A percentile compares a stretch with the other conserved stretches of the same genome.
phyloP scores from a whole-genome alignment of 1,140 invertebrate genomes.

The Brachionus rubens region DNA sequence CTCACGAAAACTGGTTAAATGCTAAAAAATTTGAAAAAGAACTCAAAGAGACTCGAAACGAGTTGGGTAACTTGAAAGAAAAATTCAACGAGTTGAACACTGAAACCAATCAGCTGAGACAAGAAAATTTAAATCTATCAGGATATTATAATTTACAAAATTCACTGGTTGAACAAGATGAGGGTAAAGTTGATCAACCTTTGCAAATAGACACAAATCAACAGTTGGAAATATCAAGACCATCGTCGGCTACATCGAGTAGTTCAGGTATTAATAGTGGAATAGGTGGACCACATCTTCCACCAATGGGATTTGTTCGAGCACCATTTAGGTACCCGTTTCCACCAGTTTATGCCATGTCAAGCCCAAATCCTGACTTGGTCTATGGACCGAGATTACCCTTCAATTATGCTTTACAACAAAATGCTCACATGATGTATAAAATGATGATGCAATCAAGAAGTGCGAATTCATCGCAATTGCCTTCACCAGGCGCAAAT shows the following conservation, averaged over 20 bases:
- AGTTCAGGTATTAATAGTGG: slow-evolving; percentile 18
- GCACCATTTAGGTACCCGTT: neutral
- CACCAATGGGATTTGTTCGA: neutral
- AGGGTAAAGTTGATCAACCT: neutral
- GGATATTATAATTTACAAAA: too few species aligned
- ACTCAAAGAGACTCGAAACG: neutral
- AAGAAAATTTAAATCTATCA: neutral
- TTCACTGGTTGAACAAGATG: too few species aligned
- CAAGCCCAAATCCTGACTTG: neutral
- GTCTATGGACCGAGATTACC: neutral
- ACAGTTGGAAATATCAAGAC: neutral
- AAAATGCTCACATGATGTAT: slow-evolving; percentile 17
- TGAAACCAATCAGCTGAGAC: neutral
- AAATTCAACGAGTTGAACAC: neutral
- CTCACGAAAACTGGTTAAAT: slow-evolving; percentile 43
- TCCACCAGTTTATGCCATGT: too few species aligned
- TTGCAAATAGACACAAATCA: slow-evolving; percentile 4
- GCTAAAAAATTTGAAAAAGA: slow-evolving; percentile 30
- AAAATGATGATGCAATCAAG: slow-evolving; percentile 22
- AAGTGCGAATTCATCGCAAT: slow-evolving; percentile 2
- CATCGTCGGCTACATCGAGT: slow-evolving; percentile 18
- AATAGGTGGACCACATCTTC: neutral
- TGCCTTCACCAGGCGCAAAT: neutral
- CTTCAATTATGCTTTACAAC: neutral
- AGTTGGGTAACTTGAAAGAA: slow-evolving; percentile 3